A percentile compares a stretch with the other conserved stretches of the same genome.
Evolutionary conservation across 2,888 invertebrate species (phyloP).

Genomic region (Oscheius sp.): DNA sequence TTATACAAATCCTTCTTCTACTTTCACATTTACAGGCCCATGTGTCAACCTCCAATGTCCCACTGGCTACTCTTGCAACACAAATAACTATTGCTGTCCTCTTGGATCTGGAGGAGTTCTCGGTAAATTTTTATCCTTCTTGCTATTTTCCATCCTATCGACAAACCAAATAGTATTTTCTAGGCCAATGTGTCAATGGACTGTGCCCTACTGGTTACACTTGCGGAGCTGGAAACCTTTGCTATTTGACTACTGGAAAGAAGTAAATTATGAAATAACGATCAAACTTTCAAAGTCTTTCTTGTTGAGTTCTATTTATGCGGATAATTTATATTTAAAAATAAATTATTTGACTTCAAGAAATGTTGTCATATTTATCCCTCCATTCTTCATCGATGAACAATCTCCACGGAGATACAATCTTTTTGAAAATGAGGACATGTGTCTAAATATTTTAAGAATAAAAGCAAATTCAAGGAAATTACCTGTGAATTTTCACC

Average conservation of each 20-base stretch:
- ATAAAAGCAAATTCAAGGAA: no score
- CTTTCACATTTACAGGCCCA: no score
- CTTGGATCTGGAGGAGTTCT: conserved; percentile 62
- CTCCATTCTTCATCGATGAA: no score
- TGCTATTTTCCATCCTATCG: neutral
- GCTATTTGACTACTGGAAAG: conserved; percentile 61
- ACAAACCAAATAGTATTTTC: neutral
- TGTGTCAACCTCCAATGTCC: conserved; percentile 67
- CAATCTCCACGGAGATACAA: no score
- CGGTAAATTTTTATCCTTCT: conserved; percentile 24
- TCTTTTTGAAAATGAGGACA: no score
- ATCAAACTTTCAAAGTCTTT: conserved; percentile 19
- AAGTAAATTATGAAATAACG: conserved; percentile 40
- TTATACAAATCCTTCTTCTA: conserved; percentile 13
- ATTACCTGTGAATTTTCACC: no score
- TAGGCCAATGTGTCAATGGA: conserved; percentile 55
- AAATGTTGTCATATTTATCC: no score
- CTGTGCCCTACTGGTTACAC: conserved; percentile 66
- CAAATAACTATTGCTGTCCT: conserved; percentile 68
- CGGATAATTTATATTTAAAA: conserved; percentile 8
- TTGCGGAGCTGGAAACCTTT: conserved; percentile 69
- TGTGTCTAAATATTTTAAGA: no score
- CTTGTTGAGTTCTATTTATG: conserved; percentile 28
- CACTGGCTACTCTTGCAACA: conserved; percentile 67
- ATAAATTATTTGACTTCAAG: conserved; percentile 17